Conservation (phyloP, 2,113 vertebrate genomes). For the Tringa solitaria region DNA sequence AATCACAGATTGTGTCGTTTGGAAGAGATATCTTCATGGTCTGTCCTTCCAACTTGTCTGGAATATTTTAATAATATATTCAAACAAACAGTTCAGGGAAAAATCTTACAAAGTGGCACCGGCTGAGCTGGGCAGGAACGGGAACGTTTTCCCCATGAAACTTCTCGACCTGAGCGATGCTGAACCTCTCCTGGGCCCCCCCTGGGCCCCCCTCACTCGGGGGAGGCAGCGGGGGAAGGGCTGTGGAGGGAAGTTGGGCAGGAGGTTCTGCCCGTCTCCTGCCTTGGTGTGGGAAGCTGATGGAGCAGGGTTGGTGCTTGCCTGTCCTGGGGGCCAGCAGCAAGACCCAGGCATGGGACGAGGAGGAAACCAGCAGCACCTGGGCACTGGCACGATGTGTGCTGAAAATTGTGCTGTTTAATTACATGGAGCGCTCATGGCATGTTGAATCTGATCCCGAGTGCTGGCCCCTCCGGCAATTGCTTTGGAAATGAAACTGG, state of each 20-base stretch:
- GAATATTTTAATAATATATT: background rate
- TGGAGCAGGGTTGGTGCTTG: background rate
- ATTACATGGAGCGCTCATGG: background rate
- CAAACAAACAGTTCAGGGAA: background rate
- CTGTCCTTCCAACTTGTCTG: background rate
- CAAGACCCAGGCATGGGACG: rapidly evolving
- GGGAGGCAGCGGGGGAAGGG: background rate
- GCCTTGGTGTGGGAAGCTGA: background rate
- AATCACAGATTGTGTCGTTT: background rate
- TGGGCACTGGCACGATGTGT: background rate
- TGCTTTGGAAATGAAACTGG: background rate
- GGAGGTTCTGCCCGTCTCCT: background rate
- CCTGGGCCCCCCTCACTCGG: rapidly evolving
- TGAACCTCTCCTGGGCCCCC: background rate
- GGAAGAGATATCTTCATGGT: background rate
- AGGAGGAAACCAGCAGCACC: background rate
- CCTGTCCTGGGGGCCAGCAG: background rate
- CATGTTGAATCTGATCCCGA: background rate
- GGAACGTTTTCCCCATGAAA: background rate
- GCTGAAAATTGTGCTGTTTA: background rate
- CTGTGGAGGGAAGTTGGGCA: background rate
- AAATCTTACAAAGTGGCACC: background rate
- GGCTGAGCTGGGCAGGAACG: background rate
- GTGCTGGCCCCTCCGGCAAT: rapidly evolving
- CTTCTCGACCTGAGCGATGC: background rate